These are phyloP conservation scores for Platynereis dumerilii DNA, from an alignment of 2,888 invertebrate genomes.

Conservation along the genomic window DNA sequence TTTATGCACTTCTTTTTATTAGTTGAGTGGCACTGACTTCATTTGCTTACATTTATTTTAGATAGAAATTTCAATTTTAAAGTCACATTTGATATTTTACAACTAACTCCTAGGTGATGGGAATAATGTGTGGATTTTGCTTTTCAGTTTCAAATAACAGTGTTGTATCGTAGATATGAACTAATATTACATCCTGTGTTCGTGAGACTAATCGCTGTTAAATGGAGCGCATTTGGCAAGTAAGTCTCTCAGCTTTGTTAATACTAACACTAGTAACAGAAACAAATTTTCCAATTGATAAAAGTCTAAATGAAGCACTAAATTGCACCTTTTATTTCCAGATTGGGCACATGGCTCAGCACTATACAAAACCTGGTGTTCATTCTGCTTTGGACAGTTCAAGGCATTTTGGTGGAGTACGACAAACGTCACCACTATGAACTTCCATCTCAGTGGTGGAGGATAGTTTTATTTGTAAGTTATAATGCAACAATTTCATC, in stretches of 20 bases:
- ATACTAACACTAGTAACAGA: too few species aligned
- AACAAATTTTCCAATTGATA: too few species aligned
- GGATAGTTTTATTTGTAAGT: conserved; percentile 48
- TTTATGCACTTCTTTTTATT: too few species aligned
- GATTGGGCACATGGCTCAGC: conserved; percentile 44
- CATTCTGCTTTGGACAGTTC: conserved; percentile 57
- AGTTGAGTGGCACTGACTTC: too few species aligned
- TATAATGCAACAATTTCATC: background rate
- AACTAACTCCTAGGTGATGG: too few species aligned
- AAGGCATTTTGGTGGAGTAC: conserved; percentile 54
- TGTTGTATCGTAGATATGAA: conserved; percentile 30
- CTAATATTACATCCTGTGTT: conserved; percentile 36
- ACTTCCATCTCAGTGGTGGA: conserved; percentile 55
- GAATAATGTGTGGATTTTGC: too few species aligned
- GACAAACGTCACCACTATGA: conserved; percentile 50
- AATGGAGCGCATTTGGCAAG: conserved; percentile 38
- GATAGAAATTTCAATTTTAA: too few species aligned
- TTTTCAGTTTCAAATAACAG: conserved; percentile 34
- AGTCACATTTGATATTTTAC: too few species aligned
- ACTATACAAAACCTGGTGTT: conserved; percentile 47
- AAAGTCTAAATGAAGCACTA: too few species aligned
- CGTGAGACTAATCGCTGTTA: conserved; percentile 28
- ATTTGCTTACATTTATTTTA: too few species aligned
- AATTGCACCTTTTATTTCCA: conserved; percentile 30
- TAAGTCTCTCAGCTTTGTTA: conserved; percentile 13